Percentiles rank a stretch among this genome's conserved stretches.
phyloP scores from a whole-genome alignment of 2,888 invertebrate species.

The Calephelis perditalis region DNA sequence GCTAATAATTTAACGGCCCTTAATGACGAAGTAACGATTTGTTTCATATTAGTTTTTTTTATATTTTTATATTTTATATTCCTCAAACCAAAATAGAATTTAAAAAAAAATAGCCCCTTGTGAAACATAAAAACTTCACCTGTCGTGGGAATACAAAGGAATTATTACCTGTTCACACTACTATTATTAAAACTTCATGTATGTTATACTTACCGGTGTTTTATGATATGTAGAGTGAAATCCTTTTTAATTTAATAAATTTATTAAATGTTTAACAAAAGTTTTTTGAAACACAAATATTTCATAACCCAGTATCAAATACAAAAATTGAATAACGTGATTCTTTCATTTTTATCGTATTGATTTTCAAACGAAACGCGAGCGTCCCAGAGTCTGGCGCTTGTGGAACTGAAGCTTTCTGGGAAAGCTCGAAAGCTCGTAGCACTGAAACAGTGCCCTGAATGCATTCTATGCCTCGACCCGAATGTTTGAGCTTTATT shows the following conservation, averaged over 20 bases:
- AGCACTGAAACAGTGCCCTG: conserved; percentile 31
- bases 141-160: neutral
- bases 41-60: no score
- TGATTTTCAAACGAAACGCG: conserved; percentile 33
- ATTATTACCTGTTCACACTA: neutral
- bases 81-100: no score
- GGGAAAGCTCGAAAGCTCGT: conserved; percentile 38
- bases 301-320: neutral
- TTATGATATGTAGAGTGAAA: conserved; percentile 31
- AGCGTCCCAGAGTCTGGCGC: conserved; percentile 43
- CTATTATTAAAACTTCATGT: conserved; percentile 11
- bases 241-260: neutral
- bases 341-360: conserved; percentile 17
- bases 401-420: conserved; percentile 44
- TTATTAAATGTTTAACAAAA: neutral
- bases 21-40: no score
- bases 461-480: conserved; percentile 38
- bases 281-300: neutral
- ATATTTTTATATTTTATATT: no score
- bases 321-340: neutral
- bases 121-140: no score
- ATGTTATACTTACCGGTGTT: conserved; percentile 44
- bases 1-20: no score
- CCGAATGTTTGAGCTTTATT: conserved; percentile 33
- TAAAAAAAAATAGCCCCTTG: no score